A percentile compares a stretch with the other conserved stretches of the same genome.
Conservation (phyloP, 2,113 vertebrate genomes). For the Melospiza melodia region DNA sequence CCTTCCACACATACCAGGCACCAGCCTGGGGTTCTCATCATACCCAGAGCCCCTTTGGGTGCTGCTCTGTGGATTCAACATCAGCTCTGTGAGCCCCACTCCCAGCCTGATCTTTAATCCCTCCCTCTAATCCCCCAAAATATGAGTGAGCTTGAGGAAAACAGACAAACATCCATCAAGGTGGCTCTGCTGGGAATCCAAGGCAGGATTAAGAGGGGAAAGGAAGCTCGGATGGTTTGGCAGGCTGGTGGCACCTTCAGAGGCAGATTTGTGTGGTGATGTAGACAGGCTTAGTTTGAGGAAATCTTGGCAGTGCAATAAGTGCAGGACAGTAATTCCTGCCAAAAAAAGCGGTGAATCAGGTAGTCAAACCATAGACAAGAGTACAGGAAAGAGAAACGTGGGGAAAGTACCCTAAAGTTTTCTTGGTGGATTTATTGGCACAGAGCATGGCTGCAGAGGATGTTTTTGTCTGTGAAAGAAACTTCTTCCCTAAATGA, state of each 20-base stretch:
- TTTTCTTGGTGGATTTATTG: background rate
- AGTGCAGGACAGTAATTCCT: background rate
- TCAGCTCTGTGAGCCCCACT: background rate
- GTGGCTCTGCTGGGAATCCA: background rate
- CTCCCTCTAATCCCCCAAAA: background rate
- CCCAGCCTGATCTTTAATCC: background rate
- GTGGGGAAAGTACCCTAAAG: slow-evolving; percentile 48
- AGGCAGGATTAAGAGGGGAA: background rate
- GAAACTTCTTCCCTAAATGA: slow-evolving; percentile 55
- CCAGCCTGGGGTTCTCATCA: background rate
- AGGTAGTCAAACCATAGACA: background rate
- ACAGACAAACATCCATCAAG: background rate
- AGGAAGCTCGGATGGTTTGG: background rate
- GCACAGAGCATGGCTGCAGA: background rate
- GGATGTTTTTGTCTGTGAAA: slow-evolving; percentile 44
- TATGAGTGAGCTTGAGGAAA: background rate
- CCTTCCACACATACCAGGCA: background rate
- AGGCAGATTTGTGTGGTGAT: background rate
- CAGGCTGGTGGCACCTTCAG: background rate
- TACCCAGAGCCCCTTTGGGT: background rate
- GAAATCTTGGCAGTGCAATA: slow-evolving; percentile 5
- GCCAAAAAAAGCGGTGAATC: slow-evolving; percentile 19
- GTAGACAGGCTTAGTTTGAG: background rate
- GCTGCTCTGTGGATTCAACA: rapidly evolving
- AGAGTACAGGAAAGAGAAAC: slow-evolving; percentile 2